Conservation (phyloP, 1,140 invertebrate genomes). For the Scaptodrosophila lebanonensis region DNA sequence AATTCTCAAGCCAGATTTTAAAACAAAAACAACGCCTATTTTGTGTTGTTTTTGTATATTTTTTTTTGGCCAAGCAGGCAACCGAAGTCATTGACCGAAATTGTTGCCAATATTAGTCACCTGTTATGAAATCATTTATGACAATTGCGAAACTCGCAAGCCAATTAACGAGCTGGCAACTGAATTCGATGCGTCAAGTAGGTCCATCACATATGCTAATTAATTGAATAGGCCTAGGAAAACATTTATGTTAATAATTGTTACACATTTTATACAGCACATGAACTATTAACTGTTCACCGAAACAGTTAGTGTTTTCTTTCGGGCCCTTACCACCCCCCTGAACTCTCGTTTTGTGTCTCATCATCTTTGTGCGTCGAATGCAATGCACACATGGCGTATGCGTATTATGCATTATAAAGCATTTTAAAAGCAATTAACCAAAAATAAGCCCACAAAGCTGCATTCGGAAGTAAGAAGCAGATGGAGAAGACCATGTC, state of each 20-base stretch:
- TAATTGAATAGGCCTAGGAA: slow-evolving; percentile 14
- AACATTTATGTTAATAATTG: too few relatives aligned
- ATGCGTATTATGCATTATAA: too few relatives aligned
- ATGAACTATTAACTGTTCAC: too few relatives aligned
- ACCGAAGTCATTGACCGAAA: slow-evolving; percentile 65
- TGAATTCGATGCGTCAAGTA: too few relatives aligned
- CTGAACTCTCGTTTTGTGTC: too few relatives aligned
- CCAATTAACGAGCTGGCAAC: slow-evolving; percentile 29
- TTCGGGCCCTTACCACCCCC: too few relatives aligned
- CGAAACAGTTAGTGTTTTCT: too few relatives aligned
- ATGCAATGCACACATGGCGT: too few relatives aligned
- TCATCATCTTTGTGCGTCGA: too few relatives aligned
- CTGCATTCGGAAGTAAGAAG: slow-evolving; percentile 63
- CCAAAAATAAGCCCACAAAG: slow-evolving; percentile 41
- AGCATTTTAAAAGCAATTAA: slow-evolving; percentile 9
- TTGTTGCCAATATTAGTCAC: slow-evolving; percentile 74
- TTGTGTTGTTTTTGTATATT: too few relatives aligned
- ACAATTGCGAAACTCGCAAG: slow-evolving; percentile 49
- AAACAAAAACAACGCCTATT: slow-evolving; percentile 40
- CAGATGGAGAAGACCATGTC: slow-evolving; percentile 7
- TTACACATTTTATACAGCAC: too few relatives aligned
- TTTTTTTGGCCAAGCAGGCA: too few relatives aligned
- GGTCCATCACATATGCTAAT: slow-evolving; percentile 30
- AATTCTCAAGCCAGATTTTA: slow-evolving; percentile 64
- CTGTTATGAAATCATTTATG: slow-evolving; percentile 63